A percentile compares a stretch with the other conserved stretches of the same genome.
Conservation (phyloP, 2,113 vertebrate species). For the Arvicanthis niloticus region DNA sequence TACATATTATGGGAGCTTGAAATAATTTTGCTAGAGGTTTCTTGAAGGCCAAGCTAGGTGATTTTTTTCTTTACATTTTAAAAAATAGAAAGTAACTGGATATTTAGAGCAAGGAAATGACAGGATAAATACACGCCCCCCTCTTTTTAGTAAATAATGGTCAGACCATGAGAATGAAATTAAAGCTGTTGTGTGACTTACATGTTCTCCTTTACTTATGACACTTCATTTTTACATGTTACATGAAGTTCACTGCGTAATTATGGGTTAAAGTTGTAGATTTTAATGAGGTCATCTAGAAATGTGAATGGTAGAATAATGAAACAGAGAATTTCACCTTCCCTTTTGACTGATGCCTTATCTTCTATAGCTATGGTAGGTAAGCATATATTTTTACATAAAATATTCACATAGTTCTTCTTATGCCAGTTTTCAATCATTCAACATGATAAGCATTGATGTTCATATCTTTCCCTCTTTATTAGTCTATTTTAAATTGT, state of each 20-base stretch:
- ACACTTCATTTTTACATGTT: background rate
- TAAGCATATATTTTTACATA: background rate
- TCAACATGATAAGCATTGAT: background rate
- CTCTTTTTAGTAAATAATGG: background rate
- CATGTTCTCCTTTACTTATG: background rate
- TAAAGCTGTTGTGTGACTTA: background rate
- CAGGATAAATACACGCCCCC: background rate
- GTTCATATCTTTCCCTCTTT: background rate
- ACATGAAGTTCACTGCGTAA: background rate
- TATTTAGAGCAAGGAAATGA: slow-evolving; percentile 11
- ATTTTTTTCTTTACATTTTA: slow-evolving; percentile 9
- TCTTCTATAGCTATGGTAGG: background rate
- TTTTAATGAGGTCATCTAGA: background rate
- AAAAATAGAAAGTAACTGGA: background rate
- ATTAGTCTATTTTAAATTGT: background rate
- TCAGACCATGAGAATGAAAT: background rate
- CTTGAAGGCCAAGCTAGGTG: background rate
- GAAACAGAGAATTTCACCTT: slow-evolving; percentile 22
- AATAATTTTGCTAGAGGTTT: background rate
- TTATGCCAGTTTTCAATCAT: background rate
- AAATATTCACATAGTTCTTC: background rate
- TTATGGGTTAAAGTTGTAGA: background rate
- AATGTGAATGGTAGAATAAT: background rate
- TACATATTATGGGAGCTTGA: background rate
- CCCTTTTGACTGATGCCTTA: background rate